Evolutionary conservation across 2,113 vertebrate genomes (phyloP), one percentile per base, ranked within the genome.

Genomic region (Anser cygnoides): DNA sequence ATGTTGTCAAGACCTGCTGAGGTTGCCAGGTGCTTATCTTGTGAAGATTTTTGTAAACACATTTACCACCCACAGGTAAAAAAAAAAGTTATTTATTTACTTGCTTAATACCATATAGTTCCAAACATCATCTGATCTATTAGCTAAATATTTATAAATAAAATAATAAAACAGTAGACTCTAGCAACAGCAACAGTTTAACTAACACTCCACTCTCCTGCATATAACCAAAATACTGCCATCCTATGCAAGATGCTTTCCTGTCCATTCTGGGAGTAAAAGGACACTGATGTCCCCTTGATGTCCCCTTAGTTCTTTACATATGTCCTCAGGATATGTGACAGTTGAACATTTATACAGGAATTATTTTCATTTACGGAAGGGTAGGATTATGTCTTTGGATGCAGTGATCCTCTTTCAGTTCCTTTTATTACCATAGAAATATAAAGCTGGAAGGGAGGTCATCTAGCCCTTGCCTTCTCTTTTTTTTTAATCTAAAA

Each of bases 371-470:
- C 77, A 66, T 91, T 91, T 92, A 66, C 74, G 70, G 63, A 90
- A 85, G 94, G 62, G 33, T 4, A 85, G 71, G 44, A 91, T 79
- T 84, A 73, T 82, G 39, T 79, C 91, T 92, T 90, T 79, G 67
- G 67, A 73, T 77, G 52, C 54, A 82, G 33, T 46, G 78, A 87
- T 92, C 58, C 62, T 90, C 13, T 44, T 92, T 89, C 78, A 54
- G 63, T 82, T 91, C 70, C 71, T 85, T 95, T 95, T 91, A 95
- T 94, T 91, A 88, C 50, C 58, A 82, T 41, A 76, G 62, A 94
- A 89, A 70, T 89, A 76, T 10, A 67, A 91, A 89, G 89, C 65
- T 92, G 26, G 49, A 90, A 87, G 84, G 71, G 84, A 93, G 62
- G 84, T 94, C 71, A 94, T 44, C 61, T 46, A 82, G 71, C 43